These are phyloP conservation scores for Ichneumoninae sp. DNA, from an alignment of 2,888 invertebrate genomes.

Conservation along the genomic window DNA sequence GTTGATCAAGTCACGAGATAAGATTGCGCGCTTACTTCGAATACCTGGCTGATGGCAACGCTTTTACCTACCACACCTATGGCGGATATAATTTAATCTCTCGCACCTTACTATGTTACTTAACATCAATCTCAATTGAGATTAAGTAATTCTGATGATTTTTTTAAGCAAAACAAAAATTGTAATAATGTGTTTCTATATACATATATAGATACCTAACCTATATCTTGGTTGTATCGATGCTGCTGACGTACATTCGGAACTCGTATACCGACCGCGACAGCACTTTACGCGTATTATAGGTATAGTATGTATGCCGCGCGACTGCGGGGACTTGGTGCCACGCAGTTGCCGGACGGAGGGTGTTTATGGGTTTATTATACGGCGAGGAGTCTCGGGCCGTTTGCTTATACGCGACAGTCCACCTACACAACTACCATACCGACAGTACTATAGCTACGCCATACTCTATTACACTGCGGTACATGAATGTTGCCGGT, in stretches of 20 bases:
- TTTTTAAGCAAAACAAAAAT: too few species aligned
- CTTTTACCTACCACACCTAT: constrained; percentile 39
- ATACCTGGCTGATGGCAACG: constrained; percentile 36
- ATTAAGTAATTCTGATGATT: too few species aligned
- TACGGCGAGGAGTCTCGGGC: constrained; percentile 77
- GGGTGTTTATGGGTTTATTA: constrained; percentile 84
- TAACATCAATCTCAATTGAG: neutral
- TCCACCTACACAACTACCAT: constrained; percentile 38
- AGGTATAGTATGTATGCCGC: constrained; percentile 56
- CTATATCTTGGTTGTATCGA: constrained; percentile 64
- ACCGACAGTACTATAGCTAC: constrained; percentile 35
- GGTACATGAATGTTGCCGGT: constrained; percentile 40
- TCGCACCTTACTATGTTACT: constrained; percentile 25
- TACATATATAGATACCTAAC: too few species aligned
- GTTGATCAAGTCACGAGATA: constrained; percentile 60
- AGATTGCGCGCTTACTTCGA: constrained; percentile 63
- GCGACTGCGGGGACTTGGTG: constrained; percentile 62
- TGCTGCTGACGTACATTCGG: constrained; percentile 60
- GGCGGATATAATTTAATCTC: constrained; percentile 38
- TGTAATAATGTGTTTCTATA: neutral
- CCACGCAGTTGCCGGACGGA: constrained; percentile 69
- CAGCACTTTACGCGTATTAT: constrained; percentile 70
- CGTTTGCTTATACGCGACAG: constrained; percentile 69
- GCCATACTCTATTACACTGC: constrained; percentile 44
- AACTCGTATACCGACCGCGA: constrained; percentile 62